These are phyloP conservation scores for Ceraclea dissimilis DNA, from an alignment of 2,888 invertebrate genomes.

Conservation along the genomic window DNA sequence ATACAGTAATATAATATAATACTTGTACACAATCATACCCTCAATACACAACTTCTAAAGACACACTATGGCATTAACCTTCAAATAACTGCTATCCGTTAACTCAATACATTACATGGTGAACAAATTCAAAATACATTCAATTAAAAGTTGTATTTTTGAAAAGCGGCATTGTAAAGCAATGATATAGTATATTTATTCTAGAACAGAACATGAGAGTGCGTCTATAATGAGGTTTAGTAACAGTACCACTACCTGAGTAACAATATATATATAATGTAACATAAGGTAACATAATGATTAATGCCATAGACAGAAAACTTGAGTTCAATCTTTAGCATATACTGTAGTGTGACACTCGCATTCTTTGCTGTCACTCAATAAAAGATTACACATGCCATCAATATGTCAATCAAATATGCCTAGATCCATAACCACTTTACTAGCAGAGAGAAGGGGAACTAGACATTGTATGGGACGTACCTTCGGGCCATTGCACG, in stretches of 20 bases:
- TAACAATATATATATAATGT: not conserved
- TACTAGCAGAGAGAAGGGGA: slow-evolving; percentile 22
- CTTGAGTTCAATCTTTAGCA: slow-evolving; percentile 20
- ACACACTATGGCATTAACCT: not conserved
- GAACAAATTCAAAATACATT: not conserved
- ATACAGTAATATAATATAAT: too few species aligned
- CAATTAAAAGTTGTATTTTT: not conserved
- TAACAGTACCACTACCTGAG: slow-evolving; percentile 1
- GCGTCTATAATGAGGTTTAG: not conserved
- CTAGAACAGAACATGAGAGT: not conserved
- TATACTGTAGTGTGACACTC: slow-evolving; percentile 25
- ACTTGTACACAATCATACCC: too few species aligned
- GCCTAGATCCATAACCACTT: slow-evolving; percentile 26
- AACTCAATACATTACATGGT: not conserved
- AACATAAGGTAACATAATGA: not conserved
- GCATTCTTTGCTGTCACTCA: slow-evolving; percentile 27
- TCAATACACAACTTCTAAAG: not conserved
- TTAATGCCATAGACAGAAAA: slow-evolving; percentile 7
- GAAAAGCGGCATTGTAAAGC: not conserved
- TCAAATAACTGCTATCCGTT: not conserved
- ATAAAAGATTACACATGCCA: slow-evolving; percentile 26
- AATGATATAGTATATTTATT: not conserved
- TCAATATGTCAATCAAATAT: slow-evolving; percentile 26
- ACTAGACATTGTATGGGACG: slow-evolving; percentile 34
- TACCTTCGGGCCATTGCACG: slow-evolving; percentile 88